A percentile compares a stretch with the other conserved stretches of the same genome.
These are phyloP conservation scores for Dryomyza anilis DNA, from an alignment of 2,888 invertebrate species.

Conservation along the genomic window DNA sequence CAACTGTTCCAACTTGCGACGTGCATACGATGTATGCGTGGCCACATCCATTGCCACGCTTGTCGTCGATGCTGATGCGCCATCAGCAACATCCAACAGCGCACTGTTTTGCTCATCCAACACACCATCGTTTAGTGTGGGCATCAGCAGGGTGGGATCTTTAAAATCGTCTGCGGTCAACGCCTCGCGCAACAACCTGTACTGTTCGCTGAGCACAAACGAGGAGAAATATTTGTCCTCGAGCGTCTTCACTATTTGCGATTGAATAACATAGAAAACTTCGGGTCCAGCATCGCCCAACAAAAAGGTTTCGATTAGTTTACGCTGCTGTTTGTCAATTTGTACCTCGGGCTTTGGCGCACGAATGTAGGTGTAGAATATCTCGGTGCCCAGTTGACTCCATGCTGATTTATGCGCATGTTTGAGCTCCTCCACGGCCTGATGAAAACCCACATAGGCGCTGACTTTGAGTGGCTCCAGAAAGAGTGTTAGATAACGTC, in stretches of 20 bases:
- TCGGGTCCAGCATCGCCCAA: conserved; percentile 86
- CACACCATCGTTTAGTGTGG: conserved; percentile 44
- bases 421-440: conserved; percentile 82
- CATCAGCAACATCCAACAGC: conserved; percentile 42
- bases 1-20: conserved; percentile 79
- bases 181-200: conserved; percentile 66
- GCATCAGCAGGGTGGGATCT: conserved; percentile 58
- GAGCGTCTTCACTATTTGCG: conserved; percentile 76
- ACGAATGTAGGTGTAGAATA: conserved; percentile 86
- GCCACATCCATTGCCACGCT: conserved; percentile 67
- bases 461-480: conserved; percentile 83
- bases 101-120: conserved; percentile 49
- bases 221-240: conserved; percentile 89
- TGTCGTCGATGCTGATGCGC: conserved; percentile 36
- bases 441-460: conserved; percentile 85
- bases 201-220: conserved; percentile 85
- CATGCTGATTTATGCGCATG: conserved; percentile 75
- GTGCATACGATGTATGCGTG: conserved; percentile 82
- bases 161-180: conserved; percentile 59
- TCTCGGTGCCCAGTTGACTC: conserved; percentile 89
- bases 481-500: conserved; percentile 80
- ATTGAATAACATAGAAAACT: conserved; percentile 87
- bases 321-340: conserved; percentile 78
- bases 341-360: conserved; percentile 81
- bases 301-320: conserved; percentile 86